Conservation (phyloP, 30 jellyfish, hydroid and myxozoan species). For the Morbakka virulenta region DNA sequence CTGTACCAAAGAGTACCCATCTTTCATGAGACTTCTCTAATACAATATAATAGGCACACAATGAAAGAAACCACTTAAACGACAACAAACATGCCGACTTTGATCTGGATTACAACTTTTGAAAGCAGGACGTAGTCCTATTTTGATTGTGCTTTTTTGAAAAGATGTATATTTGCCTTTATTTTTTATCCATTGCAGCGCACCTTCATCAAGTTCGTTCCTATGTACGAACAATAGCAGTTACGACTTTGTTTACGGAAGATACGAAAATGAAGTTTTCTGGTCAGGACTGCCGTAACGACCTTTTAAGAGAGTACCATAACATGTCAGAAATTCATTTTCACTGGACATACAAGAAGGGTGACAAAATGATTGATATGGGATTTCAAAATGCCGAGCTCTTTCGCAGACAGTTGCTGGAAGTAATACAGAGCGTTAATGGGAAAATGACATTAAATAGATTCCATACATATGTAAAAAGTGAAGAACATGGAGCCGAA, state of each 20-base stretch:
- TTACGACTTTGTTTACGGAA: slow-evolving; percentile 83
- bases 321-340: slow-evolving; percentile 76
- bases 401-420: slow-evolving; percentile 14
- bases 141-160: too few species aligned
- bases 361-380: slow-evolving; percentile 83
- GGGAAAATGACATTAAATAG: slow-evolving; percentile 57
- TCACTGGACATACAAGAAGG: slow-evolving; percentile 91
- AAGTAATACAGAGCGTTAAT: slow-evolving; percentile 10
- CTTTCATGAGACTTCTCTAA: too few species aligned
- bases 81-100: too few species aligned
- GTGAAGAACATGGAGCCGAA: slow-evolving; percentile 39
- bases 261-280: slow-evolving; percentile 60
- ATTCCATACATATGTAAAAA: slow-evolving; percentile 42
- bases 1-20: too few species aligned
- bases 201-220: slow-evolving; percentile 90
- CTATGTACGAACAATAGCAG: slow-evolving; percentile 81
- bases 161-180: too few species aligned
- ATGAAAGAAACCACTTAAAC: too few species aligned
- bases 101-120: too few species aligned
- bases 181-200: slow-evolving; percentile 27
- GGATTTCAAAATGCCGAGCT: slow-evolving; percentile 83
- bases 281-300: slow-evolving; percentile 68
- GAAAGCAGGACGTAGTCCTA: too few species aligned
- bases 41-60: too few species aligned
- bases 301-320: slow-evolving; percentile 49